Percentiles rank a stretch among this genome's conserved stretches.
These are phyloP conservation scores for Morone saxatilis DNA, from an alignment of 2,113 vertebrate species.

Conservation along the genomic window DNA sequence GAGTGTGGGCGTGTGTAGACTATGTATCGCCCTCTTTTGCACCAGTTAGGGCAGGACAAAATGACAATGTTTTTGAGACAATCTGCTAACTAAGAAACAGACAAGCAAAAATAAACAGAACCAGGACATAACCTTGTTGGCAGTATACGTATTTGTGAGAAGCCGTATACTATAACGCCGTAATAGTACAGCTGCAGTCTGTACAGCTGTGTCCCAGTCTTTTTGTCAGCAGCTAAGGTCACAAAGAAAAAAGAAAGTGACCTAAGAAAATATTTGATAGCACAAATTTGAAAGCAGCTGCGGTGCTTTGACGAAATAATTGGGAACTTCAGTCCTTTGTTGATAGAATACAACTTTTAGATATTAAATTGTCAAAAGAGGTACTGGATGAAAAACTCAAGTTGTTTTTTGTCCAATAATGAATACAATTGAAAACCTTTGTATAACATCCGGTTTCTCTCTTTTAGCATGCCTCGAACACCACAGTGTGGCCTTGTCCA, in stretches of 20 bases:
- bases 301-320: neutral
- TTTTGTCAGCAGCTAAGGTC: conserved; percentile 6
- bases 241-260: conserved; percentile 1
- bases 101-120: neutral
- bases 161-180: neutral
- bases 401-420: neutral
- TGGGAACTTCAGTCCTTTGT: neutral
- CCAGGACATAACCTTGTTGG: neutral
- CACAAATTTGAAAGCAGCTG: conserved; percentile 48
- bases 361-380: neutral
- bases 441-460: neutral
- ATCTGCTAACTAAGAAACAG: too few species aligned
- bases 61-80: neutral
- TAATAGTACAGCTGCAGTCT: conserved; percentile 9
- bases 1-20: neutral
- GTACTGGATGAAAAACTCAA: neutral
- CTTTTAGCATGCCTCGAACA: neutral
- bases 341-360: conserved; percentile 9
- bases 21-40: neutral
- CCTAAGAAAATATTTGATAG: conserved; percentile 17
- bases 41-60: neutral
- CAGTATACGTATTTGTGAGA: neutral
- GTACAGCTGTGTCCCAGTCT: conserved; percentile 30
- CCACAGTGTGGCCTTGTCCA: neutral
- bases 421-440: neutral